Percentiles rank a stretch among this genome's conserved stretches.
Evolutionary conservation across 2,113 vertebrate species (phyloP).

Genomic region (Myrmecobius fasciatus): DNA sequence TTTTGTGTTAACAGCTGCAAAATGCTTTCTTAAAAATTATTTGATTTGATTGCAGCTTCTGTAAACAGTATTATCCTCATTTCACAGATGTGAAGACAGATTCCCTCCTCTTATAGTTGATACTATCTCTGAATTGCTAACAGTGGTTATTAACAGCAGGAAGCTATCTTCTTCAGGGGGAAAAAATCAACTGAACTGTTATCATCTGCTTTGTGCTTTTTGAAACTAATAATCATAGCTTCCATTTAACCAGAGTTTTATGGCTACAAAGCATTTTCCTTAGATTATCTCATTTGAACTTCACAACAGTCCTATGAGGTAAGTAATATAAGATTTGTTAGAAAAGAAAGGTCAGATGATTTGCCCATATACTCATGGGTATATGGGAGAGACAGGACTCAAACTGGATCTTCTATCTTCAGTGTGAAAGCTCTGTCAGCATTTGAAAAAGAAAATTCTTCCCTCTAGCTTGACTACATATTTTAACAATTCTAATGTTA

Average conservation of each 20-base stretch:
- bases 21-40: background rate
- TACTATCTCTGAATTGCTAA: constrained; percentile 12
- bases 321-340: background rate
- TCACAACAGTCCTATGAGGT: background rate
- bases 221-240: constrained; percentile 3
- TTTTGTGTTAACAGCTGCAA: background rate
- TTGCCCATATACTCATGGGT: background rate
- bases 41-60: background rate
- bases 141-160: constrained; percentile 18
- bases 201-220: constrained; percentile 28
- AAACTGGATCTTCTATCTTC: background rate
- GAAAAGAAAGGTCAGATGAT: background rate
- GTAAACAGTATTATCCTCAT: background rate
- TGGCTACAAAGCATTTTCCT: constrained; percentile 1
- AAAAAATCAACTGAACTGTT: constrained; percentile 34
- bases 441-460: background rate
- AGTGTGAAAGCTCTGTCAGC: background rate
- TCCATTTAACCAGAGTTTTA: background rate
- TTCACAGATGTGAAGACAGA: background rate
- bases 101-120: constrained; percentile 4
- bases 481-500: background rate
- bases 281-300: background rate
- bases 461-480: background rate
- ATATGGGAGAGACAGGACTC: background rate
- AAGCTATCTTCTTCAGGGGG: background rate